These are phyloP conservation scores for Apus apus DNA, from an alignment of 2,113 vertebrate species.

Conservation along the genomic window DNA sequence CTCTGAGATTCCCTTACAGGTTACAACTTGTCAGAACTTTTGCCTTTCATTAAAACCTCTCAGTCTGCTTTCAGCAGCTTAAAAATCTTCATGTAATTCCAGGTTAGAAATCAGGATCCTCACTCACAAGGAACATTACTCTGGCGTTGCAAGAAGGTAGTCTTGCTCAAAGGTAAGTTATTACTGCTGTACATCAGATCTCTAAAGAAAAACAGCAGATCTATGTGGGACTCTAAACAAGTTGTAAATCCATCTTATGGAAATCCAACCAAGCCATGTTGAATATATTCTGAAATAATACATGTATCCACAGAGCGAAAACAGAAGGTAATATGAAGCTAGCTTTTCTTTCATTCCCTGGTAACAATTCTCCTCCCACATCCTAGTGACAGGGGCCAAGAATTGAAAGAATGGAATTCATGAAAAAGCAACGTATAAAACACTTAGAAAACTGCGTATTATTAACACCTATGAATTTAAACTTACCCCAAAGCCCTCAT, in stretches of 20 bases:
- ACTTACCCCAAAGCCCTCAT: neutral
- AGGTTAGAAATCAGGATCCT: slow-evolving; percentile 1
- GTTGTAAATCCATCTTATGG: neutral
- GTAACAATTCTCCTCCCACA: neutral
- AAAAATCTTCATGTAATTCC: slow-evolving; percentile 17
- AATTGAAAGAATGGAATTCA: neutral
- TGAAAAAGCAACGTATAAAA: neutral
- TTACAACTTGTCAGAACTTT: slow-evolving; percentile 8
- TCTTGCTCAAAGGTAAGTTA: neutral
- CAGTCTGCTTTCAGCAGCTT: slow-evolving; percentile 8
- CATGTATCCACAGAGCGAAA: neutral
- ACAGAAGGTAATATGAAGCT: neutral
- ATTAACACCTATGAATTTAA: neutral
- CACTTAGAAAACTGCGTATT: neutral
- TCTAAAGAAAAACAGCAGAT: neutral
- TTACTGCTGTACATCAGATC: neutral
- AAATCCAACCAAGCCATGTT: neutral
- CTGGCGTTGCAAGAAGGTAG: neutral
- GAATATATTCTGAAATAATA: slow-evolving; percentile 4
- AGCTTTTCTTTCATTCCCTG: neutral
- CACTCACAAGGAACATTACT: neutral
- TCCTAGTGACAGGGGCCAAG: neutral
- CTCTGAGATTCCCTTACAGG: slow-evolving; percentile 23
- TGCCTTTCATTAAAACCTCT: neutral
- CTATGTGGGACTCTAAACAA: neutral